phyloP scores from a whole-genome alignment of 2,113 vertebrate species.

The Tupaia tana region DNA sequence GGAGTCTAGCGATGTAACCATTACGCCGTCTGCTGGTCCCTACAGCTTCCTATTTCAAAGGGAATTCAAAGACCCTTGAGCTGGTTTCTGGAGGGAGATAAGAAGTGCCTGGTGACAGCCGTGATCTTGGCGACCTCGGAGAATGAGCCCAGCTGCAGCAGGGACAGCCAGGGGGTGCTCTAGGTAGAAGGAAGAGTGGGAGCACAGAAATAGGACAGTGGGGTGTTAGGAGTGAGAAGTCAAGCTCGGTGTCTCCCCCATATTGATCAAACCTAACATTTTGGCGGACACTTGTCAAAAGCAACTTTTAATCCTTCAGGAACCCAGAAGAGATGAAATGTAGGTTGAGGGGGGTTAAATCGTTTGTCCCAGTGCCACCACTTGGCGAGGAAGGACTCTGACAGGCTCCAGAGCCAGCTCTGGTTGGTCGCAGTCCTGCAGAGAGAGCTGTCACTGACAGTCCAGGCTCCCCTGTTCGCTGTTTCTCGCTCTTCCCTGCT shows the following conservation, averaged over 20 bases:
- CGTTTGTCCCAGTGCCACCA: not conserved
- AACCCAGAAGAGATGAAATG: not conserved
- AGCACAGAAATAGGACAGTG: not conserved
- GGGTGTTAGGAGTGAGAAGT: not conserved
- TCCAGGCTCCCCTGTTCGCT: not conserved
- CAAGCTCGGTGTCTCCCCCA: not conserved
- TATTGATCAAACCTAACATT: not conserved
- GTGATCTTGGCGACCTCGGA: not conserved
- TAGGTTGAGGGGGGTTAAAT: not conserved
- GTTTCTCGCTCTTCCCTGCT: not conserved
- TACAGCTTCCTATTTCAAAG: not conserved
- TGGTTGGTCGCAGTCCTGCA: too few species aligned
- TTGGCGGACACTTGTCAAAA: not conserved
- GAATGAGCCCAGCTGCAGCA: not conserved
- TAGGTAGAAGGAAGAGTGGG: not conserved
- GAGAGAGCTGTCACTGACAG: not conserved
- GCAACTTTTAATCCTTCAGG: not conserved
- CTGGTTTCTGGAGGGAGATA: not conserved
- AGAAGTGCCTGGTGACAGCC: not conserved
- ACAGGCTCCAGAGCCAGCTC: not conserved
- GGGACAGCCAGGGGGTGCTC: not conserved
- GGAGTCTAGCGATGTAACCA: too few species aligned
- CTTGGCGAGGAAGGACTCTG: not conserved
- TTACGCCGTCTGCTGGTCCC: too few species aligned
- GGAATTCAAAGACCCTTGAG: not conserved